Evolutionary conservation across 2,797 vertebrate genomes (phyloP).

Genomic region (Furcifer pardalis): DNA sequence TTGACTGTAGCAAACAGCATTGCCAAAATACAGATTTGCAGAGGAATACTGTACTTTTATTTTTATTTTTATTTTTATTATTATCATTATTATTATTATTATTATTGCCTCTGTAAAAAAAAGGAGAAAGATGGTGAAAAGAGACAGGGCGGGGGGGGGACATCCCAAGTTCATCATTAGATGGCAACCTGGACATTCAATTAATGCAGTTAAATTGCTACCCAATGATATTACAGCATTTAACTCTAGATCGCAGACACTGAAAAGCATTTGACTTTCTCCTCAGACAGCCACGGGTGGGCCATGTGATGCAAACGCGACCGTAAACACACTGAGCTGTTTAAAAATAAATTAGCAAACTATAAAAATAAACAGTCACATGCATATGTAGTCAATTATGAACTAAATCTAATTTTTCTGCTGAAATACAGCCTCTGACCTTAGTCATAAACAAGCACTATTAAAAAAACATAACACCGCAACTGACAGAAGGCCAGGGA

Average conservation of each 20-base stretch:
- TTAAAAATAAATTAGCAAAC: slow-evolving; percentile 86
- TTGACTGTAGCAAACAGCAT: slow-evolving; percentile 62
- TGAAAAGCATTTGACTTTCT: slow-evolving; percentile 80
- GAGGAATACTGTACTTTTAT: no score
- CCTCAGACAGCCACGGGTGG: slow-evolving; percentile 74
- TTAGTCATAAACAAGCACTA: slow-evolving; percentile 82
- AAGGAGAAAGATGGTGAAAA: no score
- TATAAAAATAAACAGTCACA: slow-evolving; percentile 84
- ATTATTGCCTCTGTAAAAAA: slow-evolving; percentile 71
- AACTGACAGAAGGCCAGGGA: slow-evolving; percentile 80
- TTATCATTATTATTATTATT: no score
- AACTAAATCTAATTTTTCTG: slow-evolving; percentile 83
- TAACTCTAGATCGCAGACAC: slow-evolving; percentile 73
- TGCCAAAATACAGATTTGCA: slow-evolving; percentile 69
- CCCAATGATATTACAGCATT: slow-evolving; percentile 80
- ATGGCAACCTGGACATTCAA: slow-evolving; percentile 76
- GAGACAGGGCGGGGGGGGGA: not conserved
- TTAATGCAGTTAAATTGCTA: slow-evolving; percentile 83
- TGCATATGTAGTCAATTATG: slow-evolving; percentile 83
- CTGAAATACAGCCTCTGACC: slow-evolving; percentile 83
- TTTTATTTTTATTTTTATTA: no score
- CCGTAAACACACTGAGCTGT: slow-evolving; percentile 80
- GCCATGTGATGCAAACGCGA: slow-evolving; percentile 75
- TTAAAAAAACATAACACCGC: slow-evolving; percentile 81
- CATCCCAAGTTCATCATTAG: slow-evolving; percentile 47